Percentiles rank a stretch among this genome's conserved stretches.
Conservation (phyloP, 1,140 invertebrate genomes). For the Cylas formicarius region DNA sequence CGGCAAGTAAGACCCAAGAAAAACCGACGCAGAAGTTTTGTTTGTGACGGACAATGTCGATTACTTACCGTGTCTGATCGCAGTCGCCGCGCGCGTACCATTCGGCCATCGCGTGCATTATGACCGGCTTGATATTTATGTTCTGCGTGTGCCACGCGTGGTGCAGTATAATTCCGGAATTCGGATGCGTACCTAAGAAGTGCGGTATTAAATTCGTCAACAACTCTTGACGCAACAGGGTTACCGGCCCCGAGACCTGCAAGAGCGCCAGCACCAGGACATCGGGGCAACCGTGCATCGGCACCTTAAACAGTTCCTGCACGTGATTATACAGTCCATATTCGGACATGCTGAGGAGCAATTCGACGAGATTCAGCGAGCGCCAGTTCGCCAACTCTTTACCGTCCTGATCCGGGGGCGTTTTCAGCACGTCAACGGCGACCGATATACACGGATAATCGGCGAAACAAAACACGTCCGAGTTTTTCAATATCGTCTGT, state of each 20-base stretch:
- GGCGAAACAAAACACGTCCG: constrained; percentile 90
- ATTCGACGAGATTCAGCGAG: constrained; percentile 83
- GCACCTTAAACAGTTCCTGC: constrained; percentile 87
- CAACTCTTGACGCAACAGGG: constrained; percentile 73
- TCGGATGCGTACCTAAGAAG: constrained; percentile 90
- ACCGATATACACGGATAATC: constrained; percentile 84
- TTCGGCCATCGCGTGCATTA: constrained; percentile 96
- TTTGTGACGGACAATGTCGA: too few relatives aligned
- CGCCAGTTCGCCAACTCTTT: constrained; percentile 89
- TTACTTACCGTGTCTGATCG: constrained; percentile 72
- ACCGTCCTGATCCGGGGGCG: constrained; percentile 84
- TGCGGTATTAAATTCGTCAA: constrained; percentile 79
- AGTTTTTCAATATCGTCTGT: constrained; percentile 77
- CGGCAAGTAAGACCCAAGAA: too few relatives aligned
- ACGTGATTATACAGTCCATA: constrained; percentile 73
- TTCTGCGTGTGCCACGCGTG: constrained; percentile 85
- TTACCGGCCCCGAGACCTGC: constrained; percentile 72
- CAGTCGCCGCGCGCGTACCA: constrained; percentile 90
- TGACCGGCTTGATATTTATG: constrained; percentile 69
- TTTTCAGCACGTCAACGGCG: constrained; percentile 82
- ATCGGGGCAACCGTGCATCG: constrained; percentile 87
- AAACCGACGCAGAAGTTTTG: too few relatives aligned
- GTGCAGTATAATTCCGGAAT: constrained; percentile 86
- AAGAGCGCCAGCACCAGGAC: constrained; percentile 80
- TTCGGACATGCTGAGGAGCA: constrained; percentile 80